Base-by-base conservation (phyloP, 1,140 invertebrate genomes). In the roundworm (Caenorhabditis elegans) region DNA sequence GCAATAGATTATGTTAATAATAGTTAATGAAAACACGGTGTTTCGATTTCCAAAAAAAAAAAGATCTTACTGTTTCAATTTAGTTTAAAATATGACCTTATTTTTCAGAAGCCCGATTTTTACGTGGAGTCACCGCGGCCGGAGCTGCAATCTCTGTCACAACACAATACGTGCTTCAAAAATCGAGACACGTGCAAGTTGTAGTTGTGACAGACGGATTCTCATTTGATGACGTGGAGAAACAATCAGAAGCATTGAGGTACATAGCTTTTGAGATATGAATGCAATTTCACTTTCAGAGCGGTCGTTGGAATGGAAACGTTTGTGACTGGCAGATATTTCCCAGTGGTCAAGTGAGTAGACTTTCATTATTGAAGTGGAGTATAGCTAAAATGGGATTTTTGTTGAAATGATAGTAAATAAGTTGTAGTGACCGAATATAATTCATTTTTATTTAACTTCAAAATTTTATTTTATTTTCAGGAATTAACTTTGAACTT, bases 121-220 rank as follows among this genome's bases (percentile, higher is more conserved):
- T 77, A 10, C 28, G 28, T 17, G 76, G 76, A 49, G 48, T 77
- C 26, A 77, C 76, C 6, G 76, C 76, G 6, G 28, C 76, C 1
- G 76, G 76, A 49, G 76, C 76, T 11, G 76, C 76, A 11, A 34
- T 77, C 17, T 48, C 46, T 6, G 48, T 48, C 3, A 53, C 76
- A 36, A 53, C 76, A 26, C 48, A 48, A 39, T 49, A 49, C 26
- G 46, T 77, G 22, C 76, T 49, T 2, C 46, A 34, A n/a, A 77
- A 53, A 15, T n/a, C 3, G 8, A n/a, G 48, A 34, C 43, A 4
- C 28, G 48, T 51, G 2, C 76, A 77, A 28, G 76, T 77, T 28
- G 48, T 77, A 34, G 46, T 77, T 10, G 46, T 77, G 0, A 77
- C 76, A 48, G 76, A 77, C 19, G 76, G 76, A 77, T 77, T 77